Conservation (phyloP, 37 sponge, comb jelly and placozoan genomes). For the Beroe forskalii region DNA sequence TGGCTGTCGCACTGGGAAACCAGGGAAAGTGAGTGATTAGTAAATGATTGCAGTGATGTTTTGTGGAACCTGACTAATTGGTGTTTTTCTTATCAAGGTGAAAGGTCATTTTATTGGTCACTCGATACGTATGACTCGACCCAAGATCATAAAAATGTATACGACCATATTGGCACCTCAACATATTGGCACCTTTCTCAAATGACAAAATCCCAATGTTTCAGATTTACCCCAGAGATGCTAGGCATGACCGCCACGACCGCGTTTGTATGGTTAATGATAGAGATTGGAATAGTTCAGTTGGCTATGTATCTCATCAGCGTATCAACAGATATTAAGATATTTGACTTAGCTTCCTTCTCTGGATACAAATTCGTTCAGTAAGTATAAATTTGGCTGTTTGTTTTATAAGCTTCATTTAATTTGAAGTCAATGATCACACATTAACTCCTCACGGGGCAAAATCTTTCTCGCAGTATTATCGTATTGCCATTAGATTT, state of each 20-base stretch:
- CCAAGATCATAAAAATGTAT: background rate
- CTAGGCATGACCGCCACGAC: slow-evolving; percentile 92
- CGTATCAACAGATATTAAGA: slow-evolving; percentile 75
- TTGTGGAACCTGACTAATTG: too few species aligned
- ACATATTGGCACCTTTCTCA: background rate
- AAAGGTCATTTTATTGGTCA: background rate
- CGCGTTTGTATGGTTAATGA: slow-evolving; percentile 83
- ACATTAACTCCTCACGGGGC: too few species aligned
- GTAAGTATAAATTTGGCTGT: slow-evolving; percentile 67
- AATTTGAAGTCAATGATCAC: too few species aligned
- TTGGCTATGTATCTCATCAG: slow-evolving; percentile 80
- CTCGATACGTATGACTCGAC: background rate
- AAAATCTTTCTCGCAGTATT: too few species aligned
- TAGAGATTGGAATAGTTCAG: slow-evolving; percentile 79
- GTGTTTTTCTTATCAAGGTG: too few species aligned
- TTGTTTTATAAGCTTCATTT: too few species aligned
- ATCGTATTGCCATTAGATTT: too few species aligned
- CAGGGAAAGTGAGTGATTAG: slow-evolving; percentile 85
- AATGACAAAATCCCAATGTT: background rate
- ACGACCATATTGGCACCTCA: background rate
- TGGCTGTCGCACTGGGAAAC: slow-evolving; percentile 84
- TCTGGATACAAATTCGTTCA: slow-evolving; percentile 95
- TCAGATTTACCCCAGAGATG: slow-evolving; percentile 90
- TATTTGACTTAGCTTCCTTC: slow-evolving; percentile 88
- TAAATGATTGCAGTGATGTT: too few species aligned